phyloP scores from a whole-genome alignment of 2,888 invertebrate genomes.

The Anaspis maculata region DNA sequence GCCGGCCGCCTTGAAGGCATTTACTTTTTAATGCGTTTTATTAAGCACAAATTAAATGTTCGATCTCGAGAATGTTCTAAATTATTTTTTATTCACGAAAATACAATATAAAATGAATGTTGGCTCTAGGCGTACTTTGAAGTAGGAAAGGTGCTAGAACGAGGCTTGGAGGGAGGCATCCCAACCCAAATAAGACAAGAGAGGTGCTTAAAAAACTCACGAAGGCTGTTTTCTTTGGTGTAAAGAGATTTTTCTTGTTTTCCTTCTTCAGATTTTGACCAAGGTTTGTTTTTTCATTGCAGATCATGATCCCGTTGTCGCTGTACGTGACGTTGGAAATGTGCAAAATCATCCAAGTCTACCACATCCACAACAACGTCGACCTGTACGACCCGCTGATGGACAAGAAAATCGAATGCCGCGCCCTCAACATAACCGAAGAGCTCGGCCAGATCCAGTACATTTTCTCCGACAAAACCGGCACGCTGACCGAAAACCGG shows the following conservation, averaged over 20 bases:
- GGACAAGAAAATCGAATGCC: slow-evolving; percentile 78
- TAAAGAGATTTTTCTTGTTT: background rate
- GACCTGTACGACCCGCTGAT: slow-evolving; percentile 79
- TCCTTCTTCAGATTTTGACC: background rate
- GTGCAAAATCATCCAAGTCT: slow-evolving; percentile 92
- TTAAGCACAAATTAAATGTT: no score
- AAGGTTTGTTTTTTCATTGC: slow-evolving; percentile 20
- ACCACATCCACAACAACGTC: slow-evolving; percentile 85
- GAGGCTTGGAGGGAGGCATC: no score
- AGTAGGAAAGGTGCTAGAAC: no score
- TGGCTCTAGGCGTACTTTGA: no score
- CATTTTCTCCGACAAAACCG: slow-evolving; percentile 96
- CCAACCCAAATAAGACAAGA: no score
- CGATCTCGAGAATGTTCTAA: no score
- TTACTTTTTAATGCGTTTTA: no score
- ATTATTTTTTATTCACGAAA: no score
- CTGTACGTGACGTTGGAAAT: slow-evolving; percentile 95
- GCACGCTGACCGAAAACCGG: slow-evolving; percentile 94
- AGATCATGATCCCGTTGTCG: slow-evolving; percentile 94
- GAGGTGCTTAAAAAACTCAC: no score
- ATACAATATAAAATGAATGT: no score
- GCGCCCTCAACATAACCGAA: slow-evolving; percentile 93
- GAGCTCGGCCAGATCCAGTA: slow-evolving; percentile 94
- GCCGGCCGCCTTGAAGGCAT: no score
- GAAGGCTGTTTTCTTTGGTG: no score